These are phyloP conservation scores for Daboia siamensis DNA, from an alignment of 2,113 vertebrate genomes.

Conservation along the genomic window DNA sequence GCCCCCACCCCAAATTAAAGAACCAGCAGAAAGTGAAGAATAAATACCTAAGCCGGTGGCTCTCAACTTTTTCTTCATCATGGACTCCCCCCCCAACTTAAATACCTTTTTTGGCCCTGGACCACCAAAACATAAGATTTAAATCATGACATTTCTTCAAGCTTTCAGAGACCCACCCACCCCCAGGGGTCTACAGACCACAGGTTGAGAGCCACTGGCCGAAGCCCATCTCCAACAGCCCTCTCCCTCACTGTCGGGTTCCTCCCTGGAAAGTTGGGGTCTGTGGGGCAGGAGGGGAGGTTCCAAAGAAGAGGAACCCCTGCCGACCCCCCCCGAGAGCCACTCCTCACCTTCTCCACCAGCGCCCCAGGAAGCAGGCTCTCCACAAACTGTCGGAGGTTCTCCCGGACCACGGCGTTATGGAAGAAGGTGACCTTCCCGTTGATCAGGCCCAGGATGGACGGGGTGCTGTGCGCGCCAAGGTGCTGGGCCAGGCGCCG, in stretches of 20 bases:
- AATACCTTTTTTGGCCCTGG: too few species aligned
- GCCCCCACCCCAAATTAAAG: not conserved
- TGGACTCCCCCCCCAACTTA: too few species aligned
- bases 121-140: too few species aligned
- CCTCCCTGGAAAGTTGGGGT: not conserved
- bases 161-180: rapidly evolving
- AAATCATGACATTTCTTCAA: too few species aligned
- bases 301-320: too few species aligned
- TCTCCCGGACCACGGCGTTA: constrained; percentile 84
- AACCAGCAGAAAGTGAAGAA: not conserved
- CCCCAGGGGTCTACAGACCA: too few species aligned
- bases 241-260: not conserved
- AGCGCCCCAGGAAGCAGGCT: constrained; percentile 89
- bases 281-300: too few species aligned
- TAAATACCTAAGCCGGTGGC: not conserved
- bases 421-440: constrained; percentile 94
- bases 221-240: too few species aligned
- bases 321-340: not conserved
- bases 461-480: constrained; percentile 89
- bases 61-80: too few species aligned
- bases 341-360: constrained; percentile 81
- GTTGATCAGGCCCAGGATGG: constrained; percentile 87
- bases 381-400: constrained; percentile 89
- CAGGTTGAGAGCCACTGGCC: too few species aligned
- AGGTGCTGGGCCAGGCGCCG: constrained; percentile 90